A percentile compares a stretch with the other conserved stretches of the same genome.
phyloP scores from a whole-genome alignment of 2,797 vertebrate genomes.

The Pitangus sulphuratus region DNA sequence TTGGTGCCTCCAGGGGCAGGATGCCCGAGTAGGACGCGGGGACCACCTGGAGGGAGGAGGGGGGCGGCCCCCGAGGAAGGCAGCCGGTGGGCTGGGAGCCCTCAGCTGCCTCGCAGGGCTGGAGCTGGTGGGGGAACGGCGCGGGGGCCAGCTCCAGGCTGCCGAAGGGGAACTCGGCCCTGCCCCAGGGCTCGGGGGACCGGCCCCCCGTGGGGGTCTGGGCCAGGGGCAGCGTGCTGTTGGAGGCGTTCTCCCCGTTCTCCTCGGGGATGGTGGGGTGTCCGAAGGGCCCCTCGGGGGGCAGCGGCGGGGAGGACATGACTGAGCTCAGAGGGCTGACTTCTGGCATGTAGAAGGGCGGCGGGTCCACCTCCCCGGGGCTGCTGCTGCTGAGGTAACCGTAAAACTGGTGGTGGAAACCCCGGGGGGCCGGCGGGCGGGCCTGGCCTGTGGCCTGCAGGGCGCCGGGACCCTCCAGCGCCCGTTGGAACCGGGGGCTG shows the following conservation, averaged over 20 bases:
- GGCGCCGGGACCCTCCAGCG: constrained; percentile 90
- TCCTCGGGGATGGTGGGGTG: constrained; percentile 96
- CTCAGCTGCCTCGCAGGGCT: constrained; percentile 88
- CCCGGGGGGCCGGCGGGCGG: constrained; percentile 87
- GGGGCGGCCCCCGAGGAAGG: constrained; percentile 86
- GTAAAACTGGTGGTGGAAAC: constrained; percentile 96
- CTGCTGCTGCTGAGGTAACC: constrained; percentile 94
- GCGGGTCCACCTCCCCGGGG: constrained; percentile 86
- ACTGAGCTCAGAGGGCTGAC: constrained; percentile 96
- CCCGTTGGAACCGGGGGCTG: constrained; percentile 94
- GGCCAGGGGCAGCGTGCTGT: constrained; percentile 93
- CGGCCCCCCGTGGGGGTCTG: constrained; percentile 91
- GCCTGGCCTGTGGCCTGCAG: constrained; percentile 94
- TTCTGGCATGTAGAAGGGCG: constrained; percentile 98
- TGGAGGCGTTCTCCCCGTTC: constrained; percentile 92
- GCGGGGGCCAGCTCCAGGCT: constrained; percentile 91
- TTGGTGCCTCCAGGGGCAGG: constrained; percentile 93
- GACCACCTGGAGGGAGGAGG: constrained; percentile 87
- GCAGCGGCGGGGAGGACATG: constrained; percentile 93
- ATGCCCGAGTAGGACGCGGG: constrained; percentile 90
- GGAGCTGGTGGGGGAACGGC: constrained; percentile 91
- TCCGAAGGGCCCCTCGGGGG: constrained; percentile 90
- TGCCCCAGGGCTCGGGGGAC: constrained; percentile 95
- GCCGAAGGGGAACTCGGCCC: constrained; percentile 91
- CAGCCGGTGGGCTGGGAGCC: constrained; percentile 84